Conservation (phyloP, 2,888 invertebrate species). For the Epinotia bilunana region DNA sequence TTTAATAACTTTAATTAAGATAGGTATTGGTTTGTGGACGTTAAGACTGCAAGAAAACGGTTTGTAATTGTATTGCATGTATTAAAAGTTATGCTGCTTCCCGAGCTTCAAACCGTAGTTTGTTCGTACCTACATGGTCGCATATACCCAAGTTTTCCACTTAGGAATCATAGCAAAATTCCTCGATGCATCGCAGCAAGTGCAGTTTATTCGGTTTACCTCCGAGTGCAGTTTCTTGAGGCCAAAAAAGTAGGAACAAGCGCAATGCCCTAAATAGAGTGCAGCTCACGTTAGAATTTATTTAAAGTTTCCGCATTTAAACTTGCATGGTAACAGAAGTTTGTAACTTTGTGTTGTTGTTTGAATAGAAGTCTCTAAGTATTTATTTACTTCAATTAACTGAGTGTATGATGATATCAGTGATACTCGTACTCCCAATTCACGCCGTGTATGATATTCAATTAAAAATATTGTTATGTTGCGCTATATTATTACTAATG, state of each 20-base stretch:
- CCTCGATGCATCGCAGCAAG: slow-evolving; percentile 11
- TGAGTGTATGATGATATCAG: too few species aligned
- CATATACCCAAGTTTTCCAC: not conserved
- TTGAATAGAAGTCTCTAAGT: too few species aligned
- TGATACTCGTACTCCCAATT: too few species aligned
- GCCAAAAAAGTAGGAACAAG: slow-evolving; percentile 10
- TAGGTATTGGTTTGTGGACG: not conserved
- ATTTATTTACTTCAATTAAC: not conserved
- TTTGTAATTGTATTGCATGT: not conserved
- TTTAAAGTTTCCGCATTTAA: slow-evolving; percentile 15
- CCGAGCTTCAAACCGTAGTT: not conserved
- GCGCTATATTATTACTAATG: too few species aligned
- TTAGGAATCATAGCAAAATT: slow-evolving; percentile 5
- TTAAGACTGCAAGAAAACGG: not conserved
- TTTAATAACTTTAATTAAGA: not conserved
- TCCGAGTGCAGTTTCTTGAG: slow-evolving; percentile 15
- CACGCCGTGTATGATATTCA: too few species aligned
- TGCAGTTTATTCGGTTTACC: slow-evolving; percentile 24
- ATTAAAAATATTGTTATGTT: too few species aligned
- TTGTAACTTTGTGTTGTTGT: not conserved
- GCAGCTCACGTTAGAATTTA: slow-evolving; percentile 16
- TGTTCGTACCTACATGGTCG: not conserved
- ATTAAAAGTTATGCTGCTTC: not conserved
- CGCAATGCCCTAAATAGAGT: slow-evolving; percentile 12
- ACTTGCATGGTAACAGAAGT: slow-evolving; percentile 1